Evolutionary conservation across 2,888 invertebrate genomes (phyloP), one percentile per base, ranked within the genome.

Genomic region (Muscina levida): DNA sequence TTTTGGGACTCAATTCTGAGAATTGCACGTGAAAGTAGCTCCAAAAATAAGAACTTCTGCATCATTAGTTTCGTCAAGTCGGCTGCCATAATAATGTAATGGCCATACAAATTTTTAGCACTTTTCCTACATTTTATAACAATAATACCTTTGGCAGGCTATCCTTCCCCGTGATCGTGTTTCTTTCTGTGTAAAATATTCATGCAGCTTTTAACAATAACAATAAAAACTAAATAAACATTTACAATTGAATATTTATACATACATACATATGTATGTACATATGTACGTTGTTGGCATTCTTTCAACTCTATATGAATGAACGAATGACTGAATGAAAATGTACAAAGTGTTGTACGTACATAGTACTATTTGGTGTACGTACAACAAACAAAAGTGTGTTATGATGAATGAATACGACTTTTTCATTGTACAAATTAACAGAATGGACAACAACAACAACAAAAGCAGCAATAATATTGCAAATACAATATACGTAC

Each of bases 201-300:
- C 59, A 59, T 59, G 37, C n/a, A 57, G n/a, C 13, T 31, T 57
- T 10, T 15, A 15, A 57, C 15, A 59, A 39, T 57, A 57, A 59
- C 56, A 70, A 65, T 62, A 73, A 71, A 57, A 70, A 57, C 44
- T 77, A 71, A 77, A 76, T 57, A 66, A 44, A 53, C 17, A 59
- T 59, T 31, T 71, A 75, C 67, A 75, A 72, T 68, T 59, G 56
- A 71, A 59, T 59, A 46, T 53, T 53, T 53, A 24, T 53, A 57
- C 17, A 8, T 57, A n/a, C n/a, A n/a, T 71, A 74, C 66, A 74
- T 67, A 59, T 57, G 53, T 66, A 59, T 57, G 22, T 48, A 19
- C 22, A 19, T 48, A 56, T 15, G 8, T 57, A 15, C n/a, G 17
- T 11, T 67, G 65, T 70, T 80, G 76, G 76, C 79, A 80, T 76